phyloP scores from a whole-genome alignment of 2,888 invertebrate genomes.

The Orthonevra nobilis region DNA sequence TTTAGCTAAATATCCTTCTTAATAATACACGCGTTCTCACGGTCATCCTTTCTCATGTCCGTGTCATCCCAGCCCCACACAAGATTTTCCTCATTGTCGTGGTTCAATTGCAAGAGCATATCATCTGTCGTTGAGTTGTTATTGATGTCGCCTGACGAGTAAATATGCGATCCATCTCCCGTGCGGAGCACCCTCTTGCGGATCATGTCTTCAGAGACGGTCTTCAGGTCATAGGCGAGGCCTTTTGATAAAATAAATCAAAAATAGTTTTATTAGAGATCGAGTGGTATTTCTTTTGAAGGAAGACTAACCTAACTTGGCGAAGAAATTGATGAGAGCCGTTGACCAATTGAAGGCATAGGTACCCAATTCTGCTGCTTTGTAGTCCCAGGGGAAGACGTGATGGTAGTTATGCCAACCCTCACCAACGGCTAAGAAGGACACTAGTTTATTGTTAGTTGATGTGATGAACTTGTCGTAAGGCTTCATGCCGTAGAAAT shows the following conservation, averaged over 20 bases:
- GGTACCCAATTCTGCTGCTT: slow-evolving; percentile 86
- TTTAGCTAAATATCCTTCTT: slow-evolving; percentile 73
- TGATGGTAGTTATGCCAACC: slow-evolving; percentile 96
- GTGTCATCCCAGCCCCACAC: slow-evolving; percentile 92
- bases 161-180: slow-evolving; percentile 85
- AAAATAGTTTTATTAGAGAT: background rate
- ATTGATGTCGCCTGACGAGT: slow-evolving; percentile 72
- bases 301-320: slow-evolving; percentile 84
- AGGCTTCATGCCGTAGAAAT: slow-evolving; percentile 94
- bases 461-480: slow-evolving; percentile 90
- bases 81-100: slow-evolving; percentile 81
- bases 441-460: slow-evolving; percentile 85
- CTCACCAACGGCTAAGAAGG: slow-evolving; percentile 86
- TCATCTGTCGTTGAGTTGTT: slow-evolving; percentile 76
- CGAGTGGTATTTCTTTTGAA: background rate
- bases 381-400: slow-evolving; percentile 92
- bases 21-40: slow-evolving; percentile 80
- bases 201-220: slow-evolving; percentile 86
- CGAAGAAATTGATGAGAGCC: slow-evolving; percentile 85
- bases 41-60: slow-evolving; percentile 87
- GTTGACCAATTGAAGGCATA: slow-evolving; percentile 85
- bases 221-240: slow-evolving; percentile 92
- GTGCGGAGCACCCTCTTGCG: slow-evolving; percentile 86
- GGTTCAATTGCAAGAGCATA: slow-evolving; percentile 75
- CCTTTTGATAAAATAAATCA: too few species aligned